phyloP scores from a whole-genome alignment of 2,888 invertebrate species.

The Drosophila nr. fundita region DNA sequence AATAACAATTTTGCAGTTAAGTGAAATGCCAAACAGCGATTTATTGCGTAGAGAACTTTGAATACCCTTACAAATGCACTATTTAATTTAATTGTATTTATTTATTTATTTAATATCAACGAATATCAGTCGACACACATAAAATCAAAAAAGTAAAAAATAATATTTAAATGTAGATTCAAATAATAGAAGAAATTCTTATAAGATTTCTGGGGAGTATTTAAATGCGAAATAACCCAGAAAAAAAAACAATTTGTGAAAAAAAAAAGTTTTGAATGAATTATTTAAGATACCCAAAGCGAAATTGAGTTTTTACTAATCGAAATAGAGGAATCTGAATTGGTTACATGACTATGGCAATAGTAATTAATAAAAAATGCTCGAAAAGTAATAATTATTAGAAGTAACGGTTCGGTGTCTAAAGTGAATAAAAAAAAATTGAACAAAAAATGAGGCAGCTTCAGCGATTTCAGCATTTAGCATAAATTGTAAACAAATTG shows the following conservation, averaged over 20 bases:
- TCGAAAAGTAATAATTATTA: not conserved
- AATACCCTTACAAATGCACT: not conserved
- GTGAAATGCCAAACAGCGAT: not conserved
- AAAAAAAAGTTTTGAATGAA: no score
- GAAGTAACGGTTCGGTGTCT: not conserved
- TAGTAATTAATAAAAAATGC: no score
- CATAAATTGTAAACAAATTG: conserved; percentile 50
- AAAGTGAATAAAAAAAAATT: not conserved
- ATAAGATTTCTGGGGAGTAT: not conserved
- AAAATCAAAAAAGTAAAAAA: not conserved
- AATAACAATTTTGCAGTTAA: conserved; percentile 2
- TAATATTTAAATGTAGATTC: no score
- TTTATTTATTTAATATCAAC: not conserved
- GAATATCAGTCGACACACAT: not conserved
- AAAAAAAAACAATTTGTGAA: not conserved
- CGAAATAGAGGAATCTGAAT: not conserved
- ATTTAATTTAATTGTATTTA: not conserved
- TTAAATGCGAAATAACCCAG: not conserved
- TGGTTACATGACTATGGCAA: not conserved
- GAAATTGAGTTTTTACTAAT: not conserved
- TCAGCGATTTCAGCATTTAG: not conserved
- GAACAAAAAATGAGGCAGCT: not conserved
- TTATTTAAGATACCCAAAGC: not conserved
- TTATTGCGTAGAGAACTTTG: not conserved
- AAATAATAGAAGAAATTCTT: not conserved